Base-by-base conservation (phyloP, 1,140 invertebrate species). In the Cyclina sinensis region DNA sequence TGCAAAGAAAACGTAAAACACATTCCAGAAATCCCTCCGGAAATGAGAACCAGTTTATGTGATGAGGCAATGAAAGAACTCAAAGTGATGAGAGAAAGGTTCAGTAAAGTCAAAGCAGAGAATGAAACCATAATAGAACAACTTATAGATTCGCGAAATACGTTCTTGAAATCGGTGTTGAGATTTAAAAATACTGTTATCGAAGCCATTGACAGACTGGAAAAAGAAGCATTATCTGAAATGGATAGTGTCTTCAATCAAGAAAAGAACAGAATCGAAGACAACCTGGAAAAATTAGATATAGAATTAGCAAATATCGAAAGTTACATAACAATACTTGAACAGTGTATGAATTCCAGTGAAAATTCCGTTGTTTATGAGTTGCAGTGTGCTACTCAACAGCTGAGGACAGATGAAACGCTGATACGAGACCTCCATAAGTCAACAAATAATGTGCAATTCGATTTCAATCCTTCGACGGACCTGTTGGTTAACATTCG, bases 21-120 rank as follows among this genome's bases (percentile, higher is more conserved):
- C 32, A 87, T 87, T 51, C 85, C 85, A 12, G 85, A 87, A 70
- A 87, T 87, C 7, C 48, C 85, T 51, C 59, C 85, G 30, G 85
- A 87, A 68, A 35, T 87, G 24, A 39, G 73, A 27, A n/a, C 21
- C 16, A 68, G 30, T 32, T 54, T 78, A 39, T 80, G 85, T 46
- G 57, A 27, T n/a, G 85, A 87, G 12, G 85, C 73, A 1, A 48
- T 37, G 11, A 65, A 80, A 51, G 74, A 87, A 48, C 43, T 87
- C 1, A 80, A 30, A 1, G 43, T 68, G 11, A 80, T 87, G 74
- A 62, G 32, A 70, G 57, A 62, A 62, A n/a, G 85, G 21, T 87
- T 79, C 68, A 27, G 59, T 14, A 79, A 78, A 68, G 70, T 87
- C 12, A 87, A 87, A 80, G 39, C 57, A 18, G 85, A 87, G 70